Conservation (phyloP, 2,113 vertebrate species). For the Zosterops lateralis region DNA sequence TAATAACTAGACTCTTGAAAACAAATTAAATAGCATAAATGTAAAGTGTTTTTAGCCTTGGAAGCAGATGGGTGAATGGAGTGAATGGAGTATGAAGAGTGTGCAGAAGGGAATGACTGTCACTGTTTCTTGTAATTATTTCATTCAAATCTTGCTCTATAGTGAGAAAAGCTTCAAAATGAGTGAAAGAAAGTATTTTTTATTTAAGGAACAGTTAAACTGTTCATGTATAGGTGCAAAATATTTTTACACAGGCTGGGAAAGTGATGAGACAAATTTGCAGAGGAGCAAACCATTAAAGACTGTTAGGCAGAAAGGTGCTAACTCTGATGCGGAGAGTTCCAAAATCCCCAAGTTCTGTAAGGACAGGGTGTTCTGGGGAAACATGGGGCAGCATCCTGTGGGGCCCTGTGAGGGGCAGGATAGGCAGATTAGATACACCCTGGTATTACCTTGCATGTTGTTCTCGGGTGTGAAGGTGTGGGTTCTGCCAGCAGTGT, state of each 20-base stretch:
- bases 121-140: not conserved
- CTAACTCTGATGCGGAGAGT: rapidly evolving
- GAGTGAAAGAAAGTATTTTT: not conserved
- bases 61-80: not conserved
- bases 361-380: not conserved
- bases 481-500: not conserved
- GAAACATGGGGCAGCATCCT: not conserved
- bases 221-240: not conserved
- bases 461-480: not conserved
- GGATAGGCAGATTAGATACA: not conserved
- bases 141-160: not conserved
- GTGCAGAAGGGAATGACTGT: not conserved
- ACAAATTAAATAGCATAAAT: not conserved
- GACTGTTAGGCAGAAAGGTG: not conserved
- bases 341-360: not conserved
- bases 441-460: rapidly evolving
- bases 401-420: not conserved
- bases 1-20: not conserved
- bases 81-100: not conserved
- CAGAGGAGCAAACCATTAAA: not conserved
- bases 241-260: not conserved
- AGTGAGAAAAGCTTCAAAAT: not conserved
- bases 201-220: not conserved
- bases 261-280: not conserved
- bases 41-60: not conserved